A percentile compares a stretch with the other conserved stretches of the same genome.
These are phyloP conservation scores for Drosophila kanekoi DNA, from an alignment of 2,888 invertebrate species.

Conservation along the genomic window DNA sequence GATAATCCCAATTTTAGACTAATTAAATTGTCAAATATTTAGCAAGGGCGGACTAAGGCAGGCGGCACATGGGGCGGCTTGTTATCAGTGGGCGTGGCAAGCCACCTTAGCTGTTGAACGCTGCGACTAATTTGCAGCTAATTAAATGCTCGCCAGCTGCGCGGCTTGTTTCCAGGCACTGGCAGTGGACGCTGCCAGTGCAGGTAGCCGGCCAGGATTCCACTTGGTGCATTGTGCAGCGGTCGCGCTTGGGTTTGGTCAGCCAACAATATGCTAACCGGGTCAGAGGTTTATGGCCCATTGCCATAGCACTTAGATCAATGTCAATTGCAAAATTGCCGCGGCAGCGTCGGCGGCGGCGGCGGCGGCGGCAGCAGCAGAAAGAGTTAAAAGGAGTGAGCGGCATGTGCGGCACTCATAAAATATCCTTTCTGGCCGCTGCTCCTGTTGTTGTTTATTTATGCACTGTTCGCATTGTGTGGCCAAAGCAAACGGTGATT, in stretches of 20 bases:
- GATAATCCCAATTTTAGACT: constrained; percentile 82
- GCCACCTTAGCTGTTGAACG: constrained; percentile 23
- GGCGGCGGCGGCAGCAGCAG: constrained; percentile 4
- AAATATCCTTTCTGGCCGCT: constrained; percentile 36
- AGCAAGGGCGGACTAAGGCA: constrained; percentile 4
- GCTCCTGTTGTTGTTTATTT: constrained; percentile 65
- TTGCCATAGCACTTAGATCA: constrained; percentile 25
- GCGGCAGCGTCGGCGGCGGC: neutral
- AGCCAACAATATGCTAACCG: constrained; percentile 61
- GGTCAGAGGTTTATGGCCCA: constrained; percentile 60
- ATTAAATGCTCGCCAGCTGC: constrained; percentile 62
- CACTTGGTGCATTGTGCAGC: constrained; percentile 11
- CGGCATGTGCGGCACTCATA: constrained; percentile 33
- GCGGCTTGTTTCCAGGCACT: constrained; percentile 7
- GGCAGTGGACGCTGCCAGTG: neutral
- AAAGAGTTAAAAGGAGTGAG: constrained; percentile 66
- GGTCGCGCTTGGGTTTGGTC: constrained; percentile 41
- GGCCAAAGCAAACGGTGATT: constrained; percentile 63
- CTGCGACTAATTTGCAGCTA: constrained; percentile 53
- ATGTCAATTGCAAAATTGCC: constrained; percentile 35
- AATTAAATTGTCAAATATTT: constrained; percentile 85
- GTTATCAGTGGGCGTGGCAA: constrained; percentile 38
- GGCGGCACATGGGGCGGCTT: constrained; percentile 7
- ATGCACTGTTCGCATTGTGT: constrained; percentile 75
- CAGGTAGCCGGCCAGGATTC: constrained; percentile 34